Conservation (phyloP, 92 coral and sea anemone species). For the Meandrina meandrites region DNA sequence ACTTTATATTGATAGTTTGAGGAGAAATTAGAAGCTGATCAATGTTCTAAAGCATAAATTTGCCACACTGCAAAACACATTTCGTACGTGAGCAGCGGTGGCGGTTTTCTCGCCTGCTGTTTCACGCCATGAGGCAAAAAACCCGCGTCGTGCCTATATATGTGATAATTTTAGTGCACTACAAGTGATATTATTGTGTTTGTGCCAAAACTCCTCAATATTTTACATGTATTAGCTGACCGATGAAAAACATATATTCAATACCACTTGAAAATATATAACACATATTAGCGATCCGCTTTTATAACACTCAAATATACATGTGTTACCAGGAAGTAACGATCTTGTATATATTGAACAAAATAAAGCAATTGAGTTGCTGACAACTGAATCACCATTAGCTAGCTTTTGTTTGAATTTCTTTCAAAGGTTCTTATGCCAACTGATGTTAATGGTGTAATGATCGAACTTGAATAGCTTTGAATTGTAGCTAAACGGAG, state of each 20-base stretch:
- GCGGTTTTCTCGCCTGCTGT: not conserved
- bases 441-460: too few relatives aligned
- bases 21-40: too few relatives aligned
- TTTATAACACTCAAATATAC: not conserved
- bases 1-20: too few relatives aligned
- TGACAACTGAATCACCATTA: too few relatives aligned
- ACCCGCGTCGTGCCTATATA: not conserved
- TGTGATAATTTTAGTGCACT: not conserved
- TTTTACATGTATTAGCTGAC: not conserved
- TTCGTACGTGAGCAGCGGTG: not conserved
- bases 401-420: too few relatives aligned
- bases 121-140: not conserved
- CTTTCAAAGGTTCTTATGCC: too few relatives aligned
- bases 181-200: not conserved
- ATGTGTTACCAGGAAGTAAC: conserved; percentile 8
- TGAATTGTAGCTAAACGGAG: too few relatives aligned
- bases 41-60: too few relatives aligned
- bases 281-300: not conserved
- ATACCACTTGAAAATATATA: not conserved
- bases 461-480: too few relatives aligned
- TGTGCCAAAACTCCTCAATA: not conserved
- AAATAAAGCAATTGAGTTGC: not conserved
- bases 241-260: not conserved
- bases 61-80: too few relatives aligned
- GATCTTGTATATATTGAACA: not conserved